phyloP scores from a whole-genome alignment of 2,888 invertebrate genomes.

The Macrosiphum euphorbiae region DNA sequence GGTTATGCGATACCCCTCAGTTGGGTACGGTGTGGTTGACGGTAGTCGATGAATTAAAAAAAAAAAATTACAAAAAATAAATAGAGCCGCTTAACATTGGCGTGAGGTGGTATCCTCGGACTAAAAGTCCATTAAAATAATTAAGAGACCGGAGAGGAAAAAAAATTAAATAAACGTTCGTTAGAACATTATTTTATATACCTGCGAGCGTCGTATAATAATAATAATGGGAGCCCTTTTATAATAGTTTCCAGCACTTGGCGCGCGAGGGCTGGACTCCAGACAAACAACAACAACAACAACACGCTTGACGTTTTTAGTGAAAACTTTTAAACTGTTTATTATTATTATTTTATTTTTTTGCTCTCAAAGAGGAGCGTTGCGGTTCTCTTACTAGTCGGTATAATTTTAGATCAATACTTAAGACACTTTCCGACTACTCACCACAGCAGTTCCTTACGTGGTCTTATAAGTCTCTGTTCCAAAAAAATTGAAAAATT shows the following conservation, averaged over 20 bases:
- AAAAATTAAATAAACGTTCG: conserved; percentile 29
- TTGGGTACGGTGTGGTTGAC: not conserved
- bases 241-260: not conserved
- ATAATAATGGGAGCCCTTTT: conserved; percentile 29
- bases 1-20: not conserved
- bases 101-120: not conserved
- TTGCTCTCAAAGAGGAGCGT: not conserved
- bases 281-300: conserved; percentile 15
- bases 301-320: conserved; percentile 31
- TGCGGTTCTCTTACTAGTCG: not conserved
- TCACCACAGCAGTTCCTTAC: not conserved
- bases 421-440: not conserved
- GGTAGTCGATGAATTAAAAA: not conserved
- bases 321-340: conserved; percentile 46
- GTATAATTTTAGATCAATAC: conserved; percentile 38
- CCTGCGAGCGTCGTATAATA: not conserved
- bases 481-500: too few relatives aligned
- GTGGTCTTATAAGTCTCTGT: too few relatives aligned
- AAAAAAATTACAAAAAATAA: conserved; percentile 1
- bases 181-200: conserved; percentile 30
- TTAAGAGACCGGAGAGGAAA: conserved; percentile 16
- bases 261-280: not conserved
- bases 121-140: conserved; percentile 52
- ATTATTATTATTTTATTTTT: conserved; percentile 19
- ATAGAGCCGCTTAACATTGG: not conserved